Evolutionary conservation across 2,113 vertebrate genomes (phyloP), one percentile per base, ranked within the genome.

Genomic region (Paedocypris sp.): DNA sequence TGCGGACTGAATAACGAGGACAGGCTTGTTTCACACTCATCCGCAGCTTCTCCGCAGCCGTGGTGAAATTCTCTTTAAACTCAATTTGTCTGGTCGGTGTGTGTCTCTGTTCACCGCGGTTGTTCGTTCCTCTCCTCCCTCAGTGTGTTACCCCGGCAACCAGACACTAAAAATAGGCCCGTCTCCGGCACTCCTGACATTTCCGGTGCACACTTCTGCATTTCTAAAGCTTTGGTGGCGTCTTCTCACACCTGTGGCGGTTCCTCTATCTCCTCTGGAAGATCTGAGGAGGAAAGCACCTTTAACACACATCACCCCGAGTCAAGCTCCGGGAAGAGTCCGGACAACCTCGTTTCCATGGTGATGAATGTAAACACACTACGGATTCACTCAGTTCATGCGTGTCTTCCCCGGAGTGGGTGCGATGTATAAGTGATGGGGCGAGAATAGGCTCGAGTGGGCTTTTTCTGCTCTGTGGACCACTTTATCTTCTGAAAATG

Each of bases 81-180:
- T 18, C 32, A 54, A 53, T 42, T 23, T 57, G n/a, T n/a, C n/a
- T n/a, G n/a, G n/a, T n/a, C n/a, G n/a, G n/a, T n/a, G n/a, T n/a
- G n/a, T n/a, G n/a, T n/a, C n/a, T n/a, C n/a, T n/a, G n/a, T n/a
- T n/a, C n/a, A n/a, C n/a, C n/a, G n/a, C n/a, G n/a, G n/a, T n/a
- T n/a, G n/a, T n/a, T n/a, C n/a, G n/a, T n/a, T n/a, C n/a, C n/a
- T n/a, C n/a, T n/a, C n/a, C n/a, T n/a, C n/a, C 72, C 79, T 79
- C 80, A 79, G 77, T 78, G 65, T 75, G 81, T 85, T 85, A 72
- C 83, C 84, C 75, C 82, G 77, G 83, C 79, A 86, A 87, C 85
- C 75, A 77, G 75, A 76, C 78, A 84, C 85, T 86, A 87, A 83
- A 87, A 87, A 87, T 86, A 86, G 82, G 78, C 67, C 76, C 76